phyloP scores from a whole-genome alignment of 2,888 invertebrate species.

The Keiferia lycopersicella region DNA sequence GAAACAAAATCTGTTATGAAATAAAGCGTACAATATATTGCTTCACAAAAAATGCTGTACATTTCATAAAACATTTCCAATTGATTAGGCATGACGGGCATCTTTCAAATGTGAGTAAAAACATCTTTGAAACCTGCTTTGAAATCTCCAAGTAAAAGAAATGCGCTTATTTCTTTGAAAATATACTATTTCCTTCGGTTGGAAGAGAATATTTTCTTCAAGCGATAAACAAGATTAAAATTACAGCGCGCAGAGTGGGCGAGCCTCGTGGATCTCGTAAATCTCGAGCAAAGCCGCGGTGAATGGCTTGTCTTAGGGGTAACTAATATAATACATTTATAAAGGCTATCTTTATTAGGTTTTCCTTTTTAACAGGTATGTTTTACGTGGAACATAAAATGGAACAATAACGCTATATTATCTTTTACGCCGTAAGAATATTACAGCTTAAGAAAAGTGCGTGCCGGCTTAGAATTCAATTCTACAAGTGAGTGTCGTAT shows the following conservation, averaged over 20 bases:
- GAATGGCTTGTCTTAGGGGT: slow-evolving; percentile 45
- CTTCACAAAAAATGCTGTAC: neutral
- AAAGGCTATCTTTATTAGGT: neutral
- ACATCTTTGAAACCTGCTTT: neutral
- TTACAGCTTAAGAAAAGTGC: too few relatives aligned
- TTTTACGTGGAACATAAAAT: neutral
- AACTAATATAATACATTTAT: slow-evolving; percentile 23
- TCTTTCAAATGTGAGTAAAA: neutral
- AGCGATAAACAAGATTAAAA: slow-evolving; percentile 67
- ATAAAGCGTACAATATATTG: neutral
- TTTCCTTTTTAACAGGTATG: neutral
- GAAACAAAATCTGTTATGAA: too few relatives aligned
- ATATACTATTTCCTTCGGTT: slow-evolving; percentile 13
- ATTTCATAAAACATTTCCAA: neutral
- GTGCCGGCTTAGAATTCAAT: too few relatives aligned
- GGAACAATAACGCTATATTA: too few relatives aligned
- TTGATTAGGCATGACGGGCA: neutral
- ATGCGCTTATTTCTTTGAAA: slow-evolving; percentile 17
- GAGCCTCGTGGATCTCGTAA: slow-evolving; percentile 44
- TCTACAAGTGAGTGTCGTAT: too few relatives aligned
- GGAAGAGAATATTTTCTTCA: slow-evolving; percentile 36
- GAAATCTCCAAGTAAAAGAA: neutral
- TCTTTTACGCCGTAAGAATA: too few relatives aligned
- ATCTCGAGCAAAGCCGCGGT: slow-evolving; percentile 47
- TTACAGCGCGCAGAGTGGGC: slow-evolving; percentile 53